Evolutionary conservation across 2,113 vertebrate species (phyloP).

Genomic region (Monarcha castaneiventris): DNA sequence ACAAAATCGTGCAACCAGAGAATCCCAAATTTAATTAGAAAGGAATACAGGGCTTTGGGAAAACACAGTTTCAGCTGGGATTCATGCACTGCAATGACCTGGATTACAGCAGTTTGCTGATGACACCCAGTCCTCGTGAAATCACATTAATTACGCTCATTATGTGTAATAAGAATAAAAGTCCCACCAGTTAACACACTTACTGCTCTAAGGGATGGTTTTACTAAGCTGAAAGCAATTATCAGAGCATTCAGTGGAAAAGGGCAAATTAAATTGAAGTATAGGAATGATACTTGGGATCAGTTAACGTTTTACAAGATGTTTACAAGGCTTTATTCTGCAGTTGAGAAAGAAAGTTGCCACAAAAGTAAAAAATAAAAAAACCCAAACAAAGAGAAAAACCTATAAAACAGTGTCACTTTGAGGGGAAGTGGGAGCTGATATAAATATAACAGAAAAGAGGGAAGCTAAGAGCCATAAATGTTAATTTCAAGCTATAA

Average conservation of each 20-base stretch:
- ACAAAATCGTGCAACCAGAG: neutral
- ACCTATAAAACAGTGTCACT: constrained; percentile 57
- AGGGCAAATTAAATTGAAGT: neutral
- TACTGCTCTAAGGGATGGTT: neutral
- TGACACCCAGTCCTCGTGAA: neutral
- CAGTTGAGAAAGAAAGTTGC: neutral
- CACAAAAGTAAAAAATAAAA: neutral
- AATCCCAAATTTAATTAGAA: neutral
- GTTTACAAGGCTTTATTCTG: neutral
- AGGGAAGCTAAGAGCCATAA: constrained; percentile 59
- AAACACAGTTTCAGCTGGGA: neutral
- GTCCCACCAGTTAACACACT: neutral
- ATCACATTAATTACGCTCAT: constrained; percentile 7
- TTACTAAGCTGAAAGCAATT: constrained; percentile 19
- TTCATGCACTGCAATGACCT: neutral
- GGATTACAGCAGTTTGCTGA: neutral
- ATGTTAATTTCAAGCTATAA: constrained; percentile 62
- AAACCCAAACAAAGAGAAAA: neutral
- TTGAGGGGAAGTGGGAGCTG: constrained; percentile 36
- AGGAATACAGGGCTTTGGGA: neutral
- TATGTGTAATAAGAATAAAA: neutral
- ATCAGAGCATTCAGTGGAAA: neutral
- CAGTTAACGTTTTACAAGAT: neutral
- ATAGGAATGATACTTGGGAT: neutral
- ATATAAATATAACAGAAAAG: constrained; percentile 59